These are phyloP conservation scores for Drosophila sproati DNA, from an alignment of 1,140 invertebrate genomes.

Conservation along the genomic window DNA sequence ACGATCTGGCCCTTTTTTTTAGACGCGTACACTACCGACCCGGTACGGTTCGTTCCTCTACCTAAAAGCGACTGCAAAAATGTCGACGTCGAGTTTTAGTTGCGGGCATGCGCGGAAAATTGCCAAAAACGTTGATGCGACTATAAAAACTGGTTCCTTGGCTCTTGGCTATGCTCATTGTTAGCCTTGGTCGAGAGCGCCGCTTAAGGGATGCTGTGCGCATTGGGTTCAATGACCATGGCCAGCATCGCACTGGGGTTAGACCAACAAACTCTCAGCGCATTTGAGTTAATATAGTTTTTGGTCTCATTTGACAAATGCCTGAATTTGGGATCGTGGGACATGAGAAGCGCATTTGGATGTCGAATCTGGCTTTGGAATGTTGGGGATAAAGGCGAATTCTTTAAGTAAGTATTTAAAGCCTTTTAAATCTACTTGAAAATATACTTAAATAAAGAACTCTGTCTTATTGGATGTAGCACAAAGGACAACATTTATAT, in stretches of 20 bases:
- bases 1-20: slow-evolving; percentile 28
- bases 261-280: background rate
- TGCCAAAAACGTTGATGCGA: slow-evolving; percentile 44
- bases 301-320: background rate
- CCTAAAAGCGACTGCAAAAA: slow-evolving; percentile 36
- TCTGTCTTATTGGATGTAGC: too few species aligned
- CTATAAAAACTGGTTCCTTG: slow-evolving; percentile 55
- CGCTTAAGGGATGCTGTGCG: slow-evolving; percentile 58
- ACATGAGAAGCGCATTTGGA: background rate
- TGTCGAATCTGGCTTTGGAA: background rate
- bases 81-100: background rate
- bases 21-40: background rate
- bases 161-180: slow-evolving; percentile 3
- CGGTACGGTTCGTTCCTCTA: slow-evolving; percentile 27
- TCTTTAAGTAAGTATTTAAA: too few species aligned
- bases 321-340: background rate
- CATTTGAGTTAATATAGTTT: slow-evolving; percentile 10
- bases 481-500: too few species aligned
- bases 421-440: too few species aligned
- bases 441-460: too few species aligned
- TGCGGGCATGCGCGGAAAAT: slow-evolving; percentile 50
- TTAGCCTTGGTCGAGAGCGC: slow-evolving; percentile 51
- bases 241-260: slow-evolving; percentile 7
- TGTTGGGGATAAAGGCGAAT: too few species aligned
- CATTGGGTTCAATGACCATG: slow-evolving; percentile 60